Conservation (phyloP, 2,797 vertebrate genomes). For the Phalanger gymnotis region DNA sequence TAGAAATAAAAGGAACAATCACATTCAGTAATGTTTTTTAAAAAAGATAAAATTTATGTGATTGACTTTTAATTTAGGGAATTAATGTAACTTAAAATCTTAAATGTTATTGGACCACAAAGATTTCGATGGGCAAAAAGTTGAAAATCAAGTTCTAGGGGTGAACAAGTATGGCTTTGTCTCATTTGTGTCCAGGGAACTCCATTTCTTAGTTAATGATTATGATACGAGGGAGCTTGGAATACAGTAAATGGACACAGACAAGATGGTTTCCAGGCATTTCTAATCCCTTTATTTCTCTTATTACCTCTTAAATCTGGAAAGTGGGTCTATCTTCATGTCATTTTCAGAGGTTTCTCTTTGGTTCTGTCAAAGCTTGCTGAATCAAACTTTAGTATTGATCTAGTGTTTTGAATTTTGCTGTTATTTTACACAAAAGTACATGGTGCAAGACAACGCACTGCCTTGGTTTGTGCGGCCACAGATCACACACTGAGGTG, state of each 20-base stretch:
- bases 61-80: background rate
- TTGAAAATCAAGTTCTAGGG: background rate
- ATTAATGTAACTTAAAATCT: background rate
- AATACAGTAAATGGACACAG: background rate
- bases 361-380: background rate
- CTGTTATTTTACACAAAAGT: background rate
- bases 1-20: background rate
- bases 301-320: background rate
- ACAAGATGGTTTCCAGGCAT: slow-evolving; percentile 3
- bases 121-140: background rate
- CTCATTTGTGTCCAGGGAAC: background rate
- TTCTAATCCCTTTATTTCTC: background rate
- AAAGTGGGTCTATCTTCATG: background rate
- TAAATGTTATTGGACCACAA: slow-evolving; percentile 25
- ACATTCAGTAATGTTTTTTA: background rate
- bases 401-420: slow-evolving; percentile 32
- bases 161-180: background rate
- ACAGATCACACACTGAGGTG: background rate
- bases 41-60: background rate
- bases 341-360: background rate
- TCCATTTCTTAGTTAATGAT: background rate
- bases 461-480: background rate
- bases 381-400: background rate
- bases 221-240: background rate
- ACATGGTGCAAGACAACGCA: background rate